Conservation (phyloP, 2,113 vertebrate genomes). For the Ptilorrhoa leucosticta region DNA sequence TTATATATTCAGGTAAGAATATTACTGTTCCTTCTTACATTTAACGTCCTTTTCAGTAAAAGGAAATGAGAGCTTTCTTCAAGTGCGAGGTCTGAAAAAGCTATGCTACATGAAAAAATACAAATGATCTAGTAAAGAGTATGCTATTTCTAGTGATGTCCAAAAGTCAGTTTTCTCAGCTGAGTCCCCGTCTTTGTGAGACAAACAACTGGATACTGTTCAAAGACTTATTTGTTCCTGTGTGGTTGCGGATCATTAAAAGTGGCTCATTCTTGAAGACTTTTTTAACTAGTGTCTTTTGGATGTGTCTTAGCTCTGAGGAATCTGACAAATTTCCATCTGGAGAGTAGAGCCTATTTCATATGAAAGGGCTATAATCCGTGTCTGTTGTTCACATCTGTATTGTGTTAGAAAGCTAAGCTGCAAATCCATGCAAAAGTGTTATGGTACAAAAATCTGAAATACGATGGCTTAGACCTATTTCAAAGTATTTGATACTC, state of each 20-base stretch:
- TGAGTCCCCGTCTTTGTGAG: conserved; percentile 5
- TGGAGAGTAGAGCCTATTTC: conserved; percentile 37
- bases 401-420: conserved; percentile 24
- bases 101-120: not conserved
- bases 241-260: conserved; percentile 51
- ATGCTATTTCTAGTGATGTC: conserved; percentile 20
- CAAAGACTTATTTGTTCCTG: conserved; percentile 53
- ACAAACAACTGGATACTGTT: conserved; percentile 52
- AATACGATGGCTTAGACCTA: not conserved
- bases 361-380: conserved; percentile 43
- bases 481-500: not conserved
- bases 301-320: conserved; percentile 37
- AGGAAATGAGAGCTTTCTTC: not conserved
- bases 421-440: conserved; percentile 4
- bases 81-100: not conserved
- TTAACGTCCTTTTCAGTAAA: not conserved
- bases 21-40: not conserved
- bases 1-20: not conserved
- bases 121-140: not conserved
- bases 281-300: conserved; percentile 39
- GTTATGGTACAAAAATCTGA: conserved; percentile 29
- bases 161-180: conserved; percentile 57
- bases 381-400: conserved; percentile 33
- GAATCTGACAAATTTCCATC: conserved; percentile 58
- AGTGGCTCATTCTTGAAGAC: conserved; percentile 51